Conservation (phyloP, 2,888 invertebrate species). For the Aspidiotus destructor region DNA sequence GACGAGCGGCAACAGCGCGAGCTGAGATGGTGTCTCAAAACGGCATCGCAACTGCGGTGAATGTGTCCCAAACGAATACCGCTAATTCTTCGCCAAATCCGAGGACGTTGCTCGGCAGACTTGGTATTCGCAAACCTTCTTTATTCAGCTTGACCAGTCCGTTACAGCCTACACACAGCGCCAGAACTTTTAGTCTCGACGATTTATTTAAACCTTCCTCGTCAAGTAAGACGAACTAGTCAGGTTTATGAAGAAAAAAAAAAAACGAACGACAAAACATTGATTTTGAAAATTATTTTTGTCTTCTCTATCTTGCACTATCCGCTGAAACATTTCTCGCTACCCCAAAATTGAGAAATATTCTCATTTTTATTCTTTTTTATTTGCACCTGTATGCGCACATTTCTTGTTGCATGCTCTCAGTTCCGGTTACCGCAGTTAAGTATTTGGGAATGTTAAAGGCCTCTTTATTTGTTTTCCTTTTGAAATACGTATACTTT, state of each 20-base stretch:
- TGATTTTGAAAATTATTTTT: too few species aligned
- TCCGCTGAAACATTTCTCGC: too few species aligned
- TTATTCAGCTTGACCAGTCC: constrained; percentile 69
- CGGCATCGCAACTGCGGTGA: constrained; percentile 24
- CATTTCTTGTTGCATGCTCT: too few species aligned
- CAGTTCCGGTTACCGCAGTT: too few species aligned
- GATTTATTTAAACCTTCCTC: constrained; percentile 60
- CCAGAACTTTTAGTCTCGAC: constrained; percentile 75
- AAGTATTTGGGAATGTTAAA: too few species aligned
- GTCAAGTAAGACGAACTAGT: constrained; percentile 36
- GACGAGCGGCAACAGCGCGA: constrained; percentile 14
- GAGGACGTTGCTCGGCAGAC: constrained; percentile 67
- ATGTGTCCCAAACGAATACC: constrained; percentile 27
- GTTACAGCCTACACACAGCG: constrained; percentile 40
- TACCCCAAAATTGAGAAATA: too few species aligned
- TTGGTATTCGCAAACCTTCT: constrained; percentile 81
- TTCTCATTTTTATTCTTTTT: too few species aligned
- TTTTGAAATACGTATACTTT: too few species aligned
- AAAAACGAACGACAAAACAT: too few species aligned
- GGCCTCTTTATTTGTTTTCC: too few species aligned
- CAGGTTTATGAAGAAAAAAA: background rate
- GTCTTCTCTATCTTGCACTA: too few species aligned
- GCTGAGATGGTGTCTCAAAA: constrained; percentile 21
- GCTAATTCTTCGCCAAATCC: constrained; percentile 39
- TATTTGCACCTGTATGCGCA: too few species aligned